phyloP scores from a whole-genome alignment of 2,113 vertebrate genomes.

The Proterorhinus semilunaris region DNA sequence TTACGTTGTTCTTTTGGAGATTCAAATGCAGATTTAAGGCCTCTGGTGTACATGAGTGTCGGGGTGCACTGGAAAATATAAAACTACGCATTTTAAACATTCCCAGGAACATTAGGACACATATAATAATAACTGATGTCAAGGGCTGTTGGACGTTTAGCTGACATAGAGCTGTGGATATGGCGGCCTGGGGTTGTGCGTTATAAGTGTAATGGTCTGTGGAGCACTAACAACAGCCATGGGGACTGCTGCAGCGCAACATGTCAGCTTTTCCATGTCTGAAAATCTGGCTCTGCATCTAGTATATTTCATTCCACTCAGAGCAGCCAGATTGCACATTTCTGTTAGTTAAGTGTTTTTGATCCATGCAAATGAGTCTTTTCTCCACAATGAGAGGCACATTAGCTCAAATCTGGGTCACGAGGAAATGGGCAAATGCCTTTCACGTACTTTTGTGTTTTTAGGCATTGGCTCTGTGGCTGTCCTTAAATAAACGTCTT shows the following conservation, averaged over 20 bases:
- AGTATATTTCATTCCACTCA: slow-evolving; percentile 34
- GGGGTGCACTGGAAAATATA: too few relatives aligned
- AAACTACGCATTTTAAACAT: too few relatives aligned
- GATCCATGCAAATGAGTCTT: slow-evolving; percentile 48
- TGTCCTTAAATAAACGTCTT: too few relatives aligned
- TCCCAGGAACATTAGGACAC: too few relatives aligned
- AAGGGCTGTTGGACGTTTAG: slow-evolving; percentile 16
- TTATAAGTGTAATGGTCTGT: slow-evolving; percentile 25
- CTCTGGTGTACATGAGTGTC: too few relatives aligned
- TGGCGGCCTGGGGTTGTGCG: slow-evolving; percentile 13
- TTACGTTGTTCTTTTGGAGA: too few relatives aligned
- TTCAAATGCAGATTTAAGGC: too few relatives aligned
- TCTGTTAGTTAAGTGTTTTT: slow-evolving; percentile 62
- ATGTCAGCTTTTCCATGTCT: slow-evolving; percentile 73
- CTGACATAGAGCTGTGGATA: slow-evolving; percentile 23
- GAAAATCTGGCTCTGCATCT: slow-evolving; percentile 50
- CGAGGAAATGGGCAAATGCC: slow-evolving; percentile 37
- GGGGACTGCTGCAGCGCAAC: slow-evolving; percentile 56
- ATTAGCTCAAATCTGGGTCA: slow-evolving; percentile 45
- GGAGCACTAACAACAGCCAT: slow-evolving; percentile 42
- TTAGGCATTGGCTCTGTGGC: neutral
- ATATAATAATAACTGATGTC: slow-evolving; percentile 7
- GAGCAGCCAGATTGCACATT: slow-evolving; percentile 58
- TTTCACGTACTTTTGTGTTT: slow-evolving; percentile 14
- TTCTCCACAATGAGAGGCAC: slow-evolving; percentile 42